Evolutionary conservation across 2,888 invertebrate genomes (phyloP), one percentile per base, ranked within the genome.

Genomic region (Scaeva pyrastri): DNA sequence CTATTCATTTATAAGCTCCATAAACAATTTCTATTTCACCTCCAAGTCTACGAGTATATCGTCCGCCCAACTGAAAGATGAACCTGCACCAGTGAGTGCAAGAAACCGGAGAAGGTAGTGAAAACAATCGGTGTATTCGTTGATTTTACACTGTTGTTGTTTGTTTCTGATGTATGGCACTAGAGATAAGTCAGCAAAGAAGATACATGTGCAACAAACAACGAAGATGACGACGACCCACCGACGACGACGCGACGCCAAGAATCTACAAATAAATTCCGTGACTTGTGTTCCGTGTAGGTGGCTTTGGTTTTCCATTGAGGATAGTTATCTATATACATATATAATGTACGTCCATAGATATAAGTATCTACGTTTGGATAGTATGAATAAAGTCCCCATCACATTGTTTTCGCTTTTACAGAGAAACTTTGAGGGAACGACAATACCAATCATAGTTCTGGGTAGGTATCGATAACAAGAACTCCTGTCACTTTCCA

Each of bases 61-160:
- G 76, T 52, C 66, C 66, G 43, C 55, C 62, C 50, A 74, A 75
- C 48, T 62, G 70, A 73, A 74, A 81, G 71, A 76, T 76, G 71
- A 81, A 66, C 76, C 81, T 21, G 52, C 39, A 39, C 11, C 50
- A 36, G 39, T 50, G 56, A 70, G 55, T 55, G 45, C 55, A 39
- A 64, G 72, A 76, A 62, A 62, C 75, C 41, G 11, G 75, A 81
- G 81, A 39, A 60, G 58, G 77, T 76, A 76, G 74, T 52, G 43
- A 66, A 41, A 71, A 71, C 70, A 71, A 50, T 23, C 26, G 5
- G 48, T 58, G 73, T 16, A 31, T 72, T 62, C 16, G 48, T 60
- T 43, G 60, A 64, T 60, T 75, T 66, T 56, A 81, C 80, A 81
- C 39, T 81, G 68, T 76, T 75, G 68, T 52, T 76, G 60, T 75